Conservation (phyloP, 2,888 invertebrate species). For the Caenorhabditis becei region DNA sequence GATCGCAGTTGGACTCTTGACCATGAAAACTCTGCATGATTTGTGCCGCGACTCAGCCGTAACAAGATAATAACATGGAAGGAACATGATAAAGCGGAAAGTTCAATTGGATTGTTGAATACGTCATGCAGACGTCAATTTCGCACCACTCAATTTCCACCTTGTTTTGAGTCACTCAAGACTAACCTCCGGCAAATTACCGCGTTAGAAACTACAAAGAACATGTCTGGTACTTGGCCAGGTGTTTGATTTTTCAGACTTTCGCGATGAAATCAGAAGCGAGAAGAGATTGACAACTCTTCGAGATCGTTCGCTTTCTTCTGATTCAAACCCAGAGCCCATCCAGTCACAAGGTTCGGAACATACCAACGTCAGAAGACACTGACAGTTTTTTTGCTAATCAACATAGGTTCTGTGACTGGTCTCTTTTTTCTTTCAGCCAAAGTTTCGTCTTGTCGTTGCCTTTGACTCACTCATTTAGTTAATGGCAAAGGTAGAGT, state of each 20-base stretch:
- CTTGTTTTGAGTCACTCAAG: constrained; percentile 34
- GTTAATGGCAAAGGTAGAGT: neutral
- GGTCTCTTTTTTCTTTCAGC: neutral
- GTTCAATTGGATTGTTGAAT: constrained; percentile 37
- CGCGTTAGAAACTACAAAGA: constrained; percentile 38
- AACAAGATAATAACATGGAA: constrained; percentile 1
- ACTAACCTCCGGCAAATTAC: constrained; percentile 10
- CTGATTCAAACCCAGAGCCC: too few species aligned
- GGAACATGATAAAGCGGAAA: constrained; percentile 20
- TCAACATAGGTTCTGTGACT: neutral
- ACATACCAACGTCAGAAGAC: constrained; percentile 1
- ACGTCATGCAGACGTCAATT: constrained; percentile 35
- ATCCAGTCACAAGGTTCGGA: neutral
- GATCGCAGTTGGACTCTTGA: neutral
- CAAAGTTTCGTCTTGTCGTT: neutral
- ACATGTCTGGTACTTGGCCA: constrained; percentile 24
- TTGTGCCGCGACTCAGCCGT: neutral
- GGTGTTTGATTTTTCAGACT: constrained; percentile 34
- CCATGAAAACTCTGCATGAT: neutral
- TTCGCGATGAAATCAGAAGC: neutral
- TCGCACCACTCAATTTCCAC: neutral
- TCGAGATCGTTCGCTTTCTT: neutral
- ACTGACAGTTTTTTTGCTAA: neutral
- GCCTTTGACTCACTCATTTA: neutral
- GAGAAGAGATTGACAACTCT: neutral